Evolutionary conservation across 2,888 invertebrate species (phyloP).

Genomic region (Clusia tigrina): DNA sequence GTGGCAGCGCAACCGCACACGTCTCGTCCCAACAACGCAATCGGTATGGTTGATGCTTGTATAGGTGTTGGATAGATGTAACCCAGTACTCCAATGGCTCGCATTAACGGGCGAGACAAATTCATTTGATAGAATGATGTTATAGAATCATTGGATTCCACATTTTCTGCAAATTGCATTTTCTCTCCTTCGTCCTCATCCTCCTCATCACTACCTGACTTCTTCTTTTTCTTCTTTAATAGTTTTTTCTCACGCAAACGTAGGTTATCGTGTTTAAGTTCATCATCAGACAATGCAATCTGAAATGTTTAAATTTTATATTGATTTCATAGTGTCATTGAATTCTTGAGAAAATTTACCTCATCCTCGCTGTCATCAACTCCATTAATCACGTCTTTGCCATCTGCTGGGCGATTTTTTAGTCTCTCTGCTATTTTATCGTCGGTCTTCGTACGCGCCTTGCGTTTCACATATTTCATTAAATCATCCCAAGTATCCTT

Average conservation of each 20-base stretch:
- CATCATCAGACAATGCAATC: constrained; percentile 78
- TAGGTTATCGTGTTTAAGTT: constrained; percentile 76
- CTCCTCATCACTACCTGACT: constrained; percentile 60
- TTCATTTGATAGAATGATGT: constrained; percentile 94
- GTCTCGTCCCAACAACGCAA: constrained; percentile 91
- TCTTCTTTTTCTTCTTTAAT: constrained; percentile 65
- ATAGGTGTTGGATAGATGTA: constrained; percentile 96
- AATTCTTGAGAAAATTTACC: constrained; percentile 24
- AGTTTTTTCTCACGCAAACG: constrained; percentile 73
- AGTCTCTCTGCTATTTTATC: constrained; percentile 79
- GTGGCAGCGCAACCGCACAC: constrained; percentile 99
- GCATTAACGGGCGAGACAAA: constrained; percentile 89
- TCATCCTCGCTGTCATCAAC: constrained; percentile 68
- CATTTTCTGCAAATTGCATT: constrained; percentile 70
- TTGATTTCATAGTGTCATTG: not conserved
- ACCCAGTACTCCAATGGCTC: constrained; percentile 87
- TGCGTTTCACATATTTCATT: constrained; percentile 80
- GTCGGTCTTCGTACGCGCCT: constrained; percentile 81
- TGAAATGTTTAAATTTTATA: constrained; percentile 44
- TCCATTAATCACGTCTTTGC: constrained; percentile 63
- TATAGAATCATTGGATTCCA: constrained; percentile 71
- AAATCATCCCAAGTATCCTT: constrained; percentile 82
- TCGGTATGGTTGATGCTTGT: constrained; percentile 93
- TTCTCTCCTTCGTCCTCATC: constrained; percentile 66
- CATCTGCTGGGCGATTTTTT: constrained; percentile 65